Evolutionary conservation across 2,888 invertebrate species (phyloP), one percentile per base, ranked within the genome.

Genomic region (Sinopyrophorus schimmeli): DNA sequence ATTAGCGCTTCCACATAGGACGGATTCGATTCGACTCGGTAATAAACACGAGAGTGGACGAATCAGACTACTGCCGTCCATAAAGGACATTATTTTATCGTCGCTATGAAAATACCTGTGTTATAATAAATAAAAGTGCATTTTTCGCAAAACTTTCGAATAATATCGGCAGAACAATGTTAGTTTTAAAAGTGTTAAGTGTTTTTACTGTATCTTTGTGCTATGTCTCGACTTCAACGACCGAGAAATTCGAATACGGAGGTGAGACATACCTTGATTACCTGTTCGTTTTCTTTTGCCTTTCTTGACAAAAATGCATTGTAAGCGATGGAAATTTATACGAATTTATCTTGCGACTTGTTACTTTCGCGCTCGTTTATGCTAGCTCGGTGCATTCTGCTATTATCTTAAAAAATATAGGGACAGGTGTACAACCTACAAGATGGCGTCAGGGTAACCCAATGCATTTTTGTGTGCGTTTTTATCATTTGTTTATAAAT

Each of bases 121-220:
- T 55, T 54, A 51, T 56, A 41, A 53, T 46, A 47, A 50, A 32
- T 46, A 38, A 41, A 47, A 44, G 51, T 51, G 56, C 41, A 48
- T 31, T 47, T 42, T 38, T n/a, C 20, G 21, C 14, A 32, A 51
- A 47, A 43, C 30, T 47, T 28, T 21, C 31, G 46, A 37, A 41
- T 20, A 38, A 30, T 27, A 47, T 41, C 44, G 23, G 24, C 18
- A 24, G 50, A 51, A 56, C 47, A 46, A 61, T 61, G 60, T 38
- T 60, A 59, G 53, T 59, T 49, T 54, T 57, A 56, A 57, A 53
- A 40, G 60, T 60, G 47, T 51, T 60, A 47, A 55, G 60, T 60
- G 60, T 55, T 26, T 55, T 60, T 46, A 37, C 50, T 31, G 49
- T 58, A 23, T 55, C 57, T 47, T 43, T 55, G 38, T 50, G 48